phyloP scores from a whole-genome alignment of 2,797 vertebrate species.

The Austrolebias charrua region DNA sequence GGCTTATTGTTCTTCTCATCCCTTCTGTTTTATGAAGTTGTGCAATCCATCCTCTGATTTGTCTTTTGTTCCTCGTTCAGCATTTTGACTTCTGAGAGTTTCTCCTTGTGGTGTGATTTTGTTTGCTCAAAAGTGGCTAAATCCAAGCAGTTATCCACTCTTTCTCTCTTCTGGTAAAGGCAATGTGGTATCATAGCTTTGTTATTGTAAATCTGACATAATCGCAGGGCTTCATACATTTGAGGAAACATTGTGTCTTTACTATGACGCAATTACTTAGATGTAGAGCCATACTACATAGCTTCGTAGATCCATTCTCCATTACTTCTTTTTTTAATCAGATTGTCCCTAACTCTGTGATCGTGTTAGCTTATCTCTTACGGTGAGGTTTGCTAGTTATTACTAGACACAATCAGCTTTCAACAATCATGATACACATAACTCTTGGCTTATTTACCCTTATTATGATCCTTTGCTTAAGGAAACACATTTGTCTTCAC shows the following conservation, averaged over 20 bases:
- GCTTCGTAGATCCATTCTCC: conserved; percentile 1
- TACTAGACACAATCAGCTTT: conserved; percentile 10
- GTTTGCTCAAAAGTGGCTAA: conserved; percentile 41
- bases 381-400: conserved; percentile 8
- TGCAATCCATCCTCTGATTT: conserved; percentile 10
- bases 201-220: conserved; percentile 51
- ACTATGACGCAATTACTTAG: conserved; percentile 21
- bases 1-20: conserved; percentile 11
- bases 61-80: conserved; percentile 4
- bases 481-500: conserved; percentile 1
- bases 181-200: conserved; percentile 74
- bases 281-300: background rate
- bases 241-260: conserved; percentile 17
- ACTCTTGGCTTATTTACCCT: background rate
- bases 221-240: conserved; percentile 38
- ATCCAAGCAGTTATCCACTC: conserved; percentile 44
- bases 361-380: background rate
- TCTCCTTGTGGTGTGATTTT: conserved; percentile 30
- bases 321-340: conserved; percentile 1
- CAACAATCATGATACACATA: conserved; percentile 12
- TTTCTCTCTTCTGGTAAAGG: conserved; percentile 66
- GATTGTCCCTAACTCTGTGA: background rate
- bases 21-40: conserved; percentile 7
- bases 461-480: conserved; percentile 12
- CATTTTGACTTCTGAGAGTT: conserved; percentile 22